phyloP scores from a whole-genome alignment of 2,888 invertebrate genomes.

The Diachrysia chrysitis region DNA sequence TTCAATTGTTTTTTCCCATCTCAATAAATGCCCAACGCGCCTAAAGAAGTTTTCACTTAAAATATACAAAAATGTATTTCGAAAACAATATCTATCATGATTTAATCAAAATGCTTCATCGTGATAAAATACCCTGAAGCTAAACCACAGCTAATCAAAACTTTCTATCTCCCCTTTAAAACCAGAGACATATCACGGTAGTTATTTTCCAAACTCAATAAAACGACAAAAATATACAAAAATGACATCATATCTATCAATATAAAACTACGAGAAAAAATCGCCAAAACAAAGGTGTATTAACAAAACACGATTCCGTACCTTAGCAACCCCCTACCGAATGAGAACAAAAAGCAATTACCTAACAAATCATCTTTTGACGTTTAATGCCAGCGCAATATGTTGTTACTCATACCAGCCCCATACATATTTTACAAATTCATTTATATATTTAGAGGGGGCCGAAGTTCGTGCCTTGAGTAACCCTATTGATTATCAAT shows the following conservation, averaged over 20 bases:
- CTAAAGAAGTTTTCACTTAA: too few species aligned
- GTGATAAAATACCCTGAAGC: conserved; percentile 43
- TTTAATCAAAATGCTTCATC: conserved; percentile 49
- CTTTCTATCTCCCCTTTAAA: conserved; percentile 45
- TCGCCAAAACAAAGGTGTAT: conserved; percentile 80
- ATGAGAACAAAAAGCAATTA: conserved; percentile 86
- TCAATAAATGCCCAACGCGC: too few species aligned
- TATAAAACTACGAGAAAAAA: conserved; percentile 66
- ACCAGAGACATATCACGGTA: conserved; percentile 40
- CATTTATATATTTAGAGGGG: conserved; percentile 81
- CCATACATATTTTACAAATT: conserved; percentile 79
- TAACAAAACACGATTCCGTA: conserved; percentile 82
- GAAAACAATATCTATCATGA: conserved; percentile 37
- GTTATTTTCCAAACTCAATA: conserved; percentile 53
- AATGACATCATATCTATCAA: conserved; percentile 64
- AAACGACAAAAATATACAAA: conserved; percentile 57
- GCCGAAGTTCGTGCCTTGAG: conserved; percentile 64
- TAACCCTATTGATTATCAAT: conserved; percentile 87
- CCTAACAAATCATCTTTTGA: conserved; percentile 88
- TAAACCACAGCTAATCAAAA: conserved; percentile 49
- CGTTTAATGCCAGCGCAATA: conserved; percentile 87
- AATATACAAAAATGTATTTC: background rate
- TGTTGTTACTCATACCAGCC: conserved; percentile 82
- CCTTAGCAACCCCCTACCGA: conserved; percentile 78
- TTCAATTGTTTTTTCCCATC: too few species aligned